Evolutionary conservation across 1,140 invertebrate genomes (phyloP), one percentile per base, ranked within the genome.

Genomic region (Drosophila chauvacae): DNA sequence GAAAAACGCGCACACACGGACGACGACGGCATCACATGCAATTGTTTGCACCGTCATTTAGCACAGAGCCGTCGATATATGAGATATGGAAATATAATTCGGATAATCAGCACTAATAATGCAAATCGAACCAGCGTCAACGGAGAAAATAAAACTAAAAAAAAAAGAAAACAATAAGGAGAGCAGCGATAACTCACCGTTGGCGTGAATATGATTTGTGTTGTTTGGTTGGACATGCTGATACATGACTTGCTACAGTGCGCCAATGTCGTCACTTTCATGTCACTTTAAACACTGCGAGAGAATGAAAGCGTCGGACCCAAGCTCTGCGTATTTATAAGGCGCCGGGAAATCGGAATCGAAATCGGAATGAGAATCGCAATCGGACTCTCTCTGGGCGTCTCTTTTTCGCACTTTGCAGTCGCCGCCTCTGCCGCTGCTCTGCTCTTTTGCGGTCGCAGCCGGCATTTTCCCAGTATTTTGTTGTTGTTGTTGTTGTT

Each of bases 231-330:
- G 87, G 91, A 88, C 91, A 92, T 92, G 91, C 90, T 92, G 91
- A 92, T 92, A 92, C 91, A 92, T 92, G 91, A 92, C 91, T 92
- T 91, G 81, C 68, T 90, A 92, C 86, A 84, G 83, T 91, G 79
- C 86, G 80, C 90, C 90, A 86, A 91, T 91, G 81, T 92, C 90
- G 85, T 90, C 91, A 92, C 91, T 92, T 90, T 92, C 91, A 92
- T 92, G 91, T 92, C 91, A 92, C 91, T 92, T 92, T 91, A 91
- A 92, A 86, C 90, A 92, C 91, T 92, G 81, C 81, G 81, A 91
- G 90, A 92, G 91, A 92, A 92, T 92, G 91, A 92, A 92, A 90
- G 81, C 85, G 61, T 50, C 71, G 70, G 66, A 78, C 75, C 61
- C 59, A 63, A 64, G 70, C 70, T 80, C 66, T 84, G n/a, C 53